Evolutionary conservation across 2,113 vertebrate species (phyloP).

Genomic region (Grammomys dolichurus): DNA sequence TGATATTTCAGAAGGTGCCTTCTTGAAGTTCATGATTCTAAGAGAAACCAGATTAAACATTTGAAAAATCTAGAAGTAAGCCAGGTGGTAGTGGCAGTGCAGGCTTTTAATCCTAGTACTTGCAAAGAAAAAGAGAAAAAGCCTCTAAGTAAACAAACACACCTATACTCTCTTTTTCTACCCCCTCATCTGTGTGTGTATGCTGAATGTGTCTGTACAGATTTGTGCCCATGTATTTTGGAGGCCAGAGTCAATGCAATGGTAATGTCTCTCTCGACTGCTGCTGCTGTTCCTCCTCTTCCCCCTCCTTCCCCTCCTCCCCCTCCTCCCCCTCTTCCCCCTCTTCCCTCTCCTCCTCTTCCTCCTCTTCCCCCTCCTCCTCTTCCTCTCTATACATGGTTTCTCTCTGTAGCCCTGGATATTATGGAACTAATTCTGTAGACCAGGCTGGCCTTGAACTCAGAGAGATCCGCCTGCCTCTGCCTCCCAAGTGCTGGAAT

Average conservation of each 20-base stretch:
- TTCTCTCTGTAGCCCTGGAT: background rate
- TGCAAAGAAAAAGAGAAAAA: background rate
- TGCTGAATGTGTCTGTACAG: background rate
- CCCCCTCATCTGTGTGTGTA: background rate
- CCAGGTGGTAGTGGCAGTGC: background rate
- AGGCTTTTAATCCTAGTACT: background rate
- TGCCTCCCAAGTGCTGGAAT: background rate
- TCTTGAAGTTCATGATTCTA: background rate
- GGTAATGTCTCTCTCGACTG: background rate
- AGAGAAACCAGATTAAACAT: constrained; percentile 31
- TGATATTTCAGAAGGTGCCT: background rate
- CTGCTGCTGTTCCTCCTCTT: no score
- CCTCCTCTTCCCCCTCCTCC: no score
- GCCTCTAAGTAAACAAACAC: background rate
- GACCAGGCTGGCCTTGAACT: background rate
- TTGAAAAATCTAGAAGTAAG: background rate
- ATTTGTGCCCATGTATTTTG: background rate
- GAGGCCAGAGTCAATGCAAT: background rate
- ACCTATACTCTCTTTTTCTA: background rate
- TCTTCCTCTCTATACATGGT: background rate
- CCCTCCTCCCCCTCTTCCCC: no score
- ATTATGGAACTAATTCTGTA: background rate
- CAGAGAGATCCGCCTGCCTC: background rate
- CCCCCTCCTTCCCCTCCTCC: no score
- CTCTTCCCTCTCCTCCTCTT: background rate